Evolutionary conservation across 1,140 invertebrate species (phyloP).

Genomic region (Caenorhabditis elegans): DNA sequence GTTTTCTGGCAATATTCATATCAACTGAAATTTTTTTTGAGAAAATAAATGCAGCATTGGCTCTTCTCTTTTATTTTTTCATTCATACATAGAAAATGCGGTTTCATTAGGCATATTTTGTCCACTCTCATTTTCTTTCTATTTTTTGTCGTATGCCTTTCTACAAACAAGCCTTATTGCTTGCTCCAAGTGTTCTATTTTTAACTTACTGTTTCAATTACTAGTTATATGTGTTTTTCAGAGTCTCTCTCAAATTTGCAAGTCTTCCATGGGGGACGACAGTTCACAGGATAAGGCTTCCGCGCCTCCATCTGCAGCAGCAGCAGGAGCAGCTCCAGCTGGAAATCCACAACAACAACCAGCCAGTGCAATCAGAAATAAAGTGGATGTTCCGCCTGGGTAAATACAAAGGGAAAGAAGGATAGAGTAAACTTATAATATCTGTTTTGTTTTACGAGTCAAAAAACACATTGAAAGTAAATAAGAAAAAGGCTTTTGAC

Average conservation of each 20-base stretch:
- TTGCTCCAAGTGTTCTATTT: too few species aligned
- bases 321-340: not conserved
- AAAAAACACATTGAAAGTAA: not conserved
- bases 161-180: too few species aligned
- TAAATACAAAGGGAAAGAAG: not conserved
- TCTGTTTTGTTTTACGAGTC: not conserved
- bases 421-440: not conserved
- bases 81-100: not conserved
- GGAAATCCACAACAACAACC: not conserved
- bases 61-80: not conserved
- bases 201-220: too few species aligned
- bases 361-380: slow-evolving; percentile 20
- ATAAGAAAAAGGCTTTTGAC: not conserved
- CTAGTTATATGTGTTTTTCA: not conserved
- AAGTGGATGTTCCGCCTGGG: slow-evolving; percentile 31
- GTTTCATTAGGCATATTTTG: not conserved
- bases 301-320: not conserved
- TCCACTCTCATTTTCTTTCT: not conserved
- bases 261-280: slow-evolving; percentile 22
- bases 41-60: too few species aligned
- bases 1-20: not conserved
- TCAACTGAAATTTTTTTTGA: too few species aligned
- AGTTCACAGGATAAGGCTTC: not conserved
- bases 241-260: slow-evolving; percentile 14
- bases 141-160: too few species aligned